phyloP scores from a whole-genome alignment of 1,140 invertebrate species.

The Phenacoccus solenopsis region DNA sequence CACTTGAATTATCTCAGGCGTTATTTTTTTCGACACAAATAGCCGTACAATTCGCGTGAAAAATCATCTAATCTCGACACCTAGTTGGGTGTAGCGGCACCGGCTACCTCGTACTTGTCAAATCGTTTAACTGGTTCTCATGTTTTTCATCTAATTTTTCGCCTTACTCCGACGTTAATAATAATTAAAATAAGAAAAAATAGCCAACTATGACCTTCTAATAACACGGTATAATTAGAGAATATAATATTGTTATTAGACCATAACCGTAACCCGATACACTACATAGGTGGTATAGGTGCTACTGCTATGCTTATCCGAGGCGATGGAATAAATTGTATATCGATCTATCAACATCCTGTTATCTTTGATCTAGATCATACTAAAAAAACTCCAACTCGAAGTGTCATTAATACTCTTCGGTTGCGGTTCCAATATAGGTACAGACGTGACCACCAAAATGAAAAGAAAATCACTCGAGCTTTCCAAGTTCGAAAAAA shows the following conservation, averaged over 20 bases:
- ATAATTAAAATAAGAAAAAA: background rate
- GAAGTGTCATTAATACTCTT: no score
- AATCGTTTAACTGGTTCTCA: background rate
- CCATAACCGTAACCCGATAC: background rate
- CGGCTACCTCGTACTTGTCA: background rate
- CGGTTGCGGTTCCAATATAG: no score
- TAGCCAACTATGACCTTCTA: background rate
- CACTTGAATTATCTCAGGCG: no score
- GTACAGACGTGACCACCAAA: no score
- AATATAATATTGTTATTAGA: background rate
- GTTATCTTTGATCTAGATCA: background rate
- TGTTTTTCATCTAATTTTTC: no score
- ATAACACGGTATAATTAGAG: background rate
- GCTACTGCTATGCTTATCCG: no score
- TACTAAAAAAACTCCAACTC: no score
- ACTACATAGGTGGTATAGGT: background rate
- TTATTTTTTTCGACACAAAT: no score
- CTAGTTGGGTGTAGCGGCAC: background rate
- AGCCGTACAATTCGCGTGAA: no score
- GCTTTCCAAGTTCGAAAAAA: background rate
- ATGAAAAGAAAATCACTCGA: background rate
- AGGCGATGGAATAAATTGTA: no score
- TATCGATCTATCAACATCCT: background rate
- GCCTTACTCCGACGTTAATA: background rate
- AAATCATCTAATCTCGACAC: background rate